A percentile compares a stretch with the other conserved stretches of the same genome.
These are phyloP conservation scores for Pardalotus punctatus DNA, from an alignment of 2,113 vertebrate species.

Conservation along the genomic window DNA sequence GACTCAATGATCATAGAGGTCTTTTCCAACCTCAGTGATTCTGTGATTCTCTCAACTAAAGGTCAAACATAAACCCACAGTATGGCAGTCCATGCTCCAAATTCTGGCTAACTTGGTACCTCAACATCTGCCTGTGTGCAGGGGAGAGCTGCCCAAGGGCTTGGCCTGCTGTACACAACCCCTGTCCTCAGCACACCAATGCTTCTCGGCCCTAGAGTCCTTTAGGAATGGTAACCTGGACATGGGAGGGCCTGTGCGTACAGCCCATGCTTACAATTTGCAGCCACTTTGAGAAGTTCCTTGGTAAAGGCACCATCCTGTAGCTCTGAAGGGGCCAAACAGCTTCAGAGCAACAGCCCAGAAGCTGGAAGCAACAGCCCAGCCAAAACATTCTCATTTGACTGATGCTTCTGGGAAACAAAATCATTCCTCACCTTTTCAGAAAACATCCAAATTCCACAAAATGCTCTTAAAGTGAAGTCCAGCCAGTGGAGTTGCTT, in stretches of 20 bases:
- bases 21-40: not conserved
- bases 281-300: not conserved
- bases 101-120: not conserved
- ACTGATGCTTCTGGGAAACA: not conserved
- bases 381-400: not conserved
- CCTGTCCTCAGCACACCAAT: not conserved
- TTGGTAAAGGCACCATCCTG: not conserved
- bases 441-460: not conserved
- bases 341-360: no score
- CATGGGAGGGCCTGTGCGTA: not conserved
- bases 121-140: not conserved
- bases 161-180: not conserved
- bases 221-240: not conserved
- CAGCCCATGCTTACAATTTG: not conserved
- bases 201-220: not conserved
- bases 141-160: not conserved
- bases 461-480: not conserved
- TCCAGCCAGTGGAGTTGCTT: not conserved
- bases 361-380: not conserved
- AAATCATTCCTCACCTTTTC: not conserved
- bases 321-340: not conserved
- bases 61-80: not conserved
- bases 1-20: not conserved
- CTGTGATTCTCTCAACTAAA: not conserved
- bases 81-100: not conserved